A percentile compares a stretch with the other conserved stretches of the same genome.
Evolutionary conservation across 2,113 vertebrate species (phyloP).

Genomic region (Peromyscus californicus): DNA sequence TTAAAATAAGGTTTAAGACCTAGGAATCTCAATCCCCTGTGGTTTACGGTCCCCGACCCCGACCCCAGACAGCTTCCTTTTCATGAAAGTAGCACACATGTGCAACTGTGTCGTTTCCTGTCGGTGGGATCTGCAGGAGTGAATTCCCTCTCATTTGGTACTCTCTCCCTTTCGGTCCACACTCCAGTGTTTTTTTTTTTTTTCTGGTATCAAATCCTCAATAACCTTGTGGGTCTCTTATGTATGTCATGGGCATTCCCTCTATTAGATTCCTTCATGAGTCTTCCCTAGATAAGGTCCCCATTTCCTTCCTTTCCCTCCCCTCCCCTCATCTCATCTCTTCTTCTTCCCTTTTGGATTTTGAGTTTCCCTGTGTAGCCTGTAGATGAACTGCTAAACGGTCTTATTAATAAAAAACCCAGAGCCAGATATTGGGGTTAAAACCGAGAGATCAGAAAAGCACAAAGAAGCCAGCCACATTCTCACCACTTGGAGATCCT

Average conservation of each 20-base stretch:
- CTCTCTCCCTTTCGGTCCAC: background rate
- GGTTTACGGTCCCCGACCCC: background rate
- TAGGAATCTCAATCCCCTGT: background rate
- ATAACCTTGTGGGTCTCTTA: background rate
- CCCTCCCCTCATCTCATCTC: rapidly evolving
- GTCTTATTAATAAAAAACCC: too few relatives aligned
- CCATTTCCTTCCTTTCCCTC: background rate
- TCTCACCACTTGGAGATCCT: too few relatives aligned
- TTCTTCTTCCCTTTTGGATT: background rate
- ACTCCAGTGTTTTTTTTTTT: background rate
- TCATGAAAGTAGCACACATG: background rate
- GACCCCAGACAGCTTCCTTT: background rate
- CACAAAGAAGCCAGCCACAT: too few relatives aligned
- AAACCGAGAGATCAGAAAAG: too few relatives aligned
- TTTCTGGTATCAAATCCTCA: background rate
- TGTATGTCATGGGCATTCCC: background rate
- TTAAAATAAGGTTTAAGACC: background rate
- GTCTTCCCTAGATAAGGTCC: background rate
- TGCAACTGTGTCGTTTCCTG: background rate
- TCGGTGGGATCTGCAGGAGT: background rate
- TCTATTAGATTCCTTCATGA: background rate
- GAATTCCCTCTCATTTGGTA: background rate
- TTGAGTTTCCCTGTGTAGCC: background rate
- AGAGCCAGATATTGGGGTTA: too few relatives aligned
- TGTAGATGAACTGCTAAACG: too few relatives aligned